A percentile compares a stretch with the other conserved stretches of the same genome.
These are phyloP conservation scores for Ophion obscuratus DNA, from an alignment of 2,888 invertebrate species.

Conservation along the genomic window DNA sequence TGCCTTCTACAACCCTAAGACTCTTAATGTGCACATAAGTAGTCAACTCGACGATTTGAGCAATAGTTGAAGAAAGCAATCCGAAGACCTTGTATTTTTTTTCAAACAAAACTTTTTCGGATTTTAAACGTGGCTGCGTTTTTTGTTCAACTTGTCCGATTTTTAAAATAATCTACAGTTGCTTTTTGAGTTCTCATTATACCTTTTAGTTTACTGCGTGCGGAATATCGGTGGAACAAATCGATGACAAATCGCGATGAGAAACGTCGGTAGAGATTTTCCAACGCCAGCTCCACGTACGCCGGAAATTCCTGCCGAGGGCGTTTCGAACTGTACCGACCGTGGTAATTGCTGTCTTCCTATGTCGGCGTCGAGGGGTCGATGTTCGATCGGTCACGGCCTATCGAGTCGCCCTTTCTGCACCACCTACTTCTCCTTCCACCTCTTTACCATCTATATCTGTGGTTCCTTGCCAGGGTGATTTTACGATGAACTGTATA, in stretches of 20 bases:
- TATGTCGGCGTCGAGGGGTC: conserved; percentile 58
- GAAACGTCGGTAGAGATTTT: conserved; percentile 49
- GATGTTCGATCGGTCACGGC: conserved; percentile 64
- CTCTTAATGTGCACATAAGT: conserved; percentile 48
- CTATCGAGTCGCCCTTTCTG: conserved; percentile 34
- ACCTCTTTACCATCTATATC: background rate
- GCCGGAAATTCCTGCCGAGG: conserved; percentile 23
- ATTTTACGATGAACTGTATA: conserved; percentile 74
- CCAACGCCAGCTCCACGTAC: conserved; percentile 42
- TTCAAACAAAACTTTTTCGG: background rate
- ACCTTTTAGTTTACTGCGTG: conserved; percentile 4
- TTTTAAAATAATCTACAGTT: background rate
- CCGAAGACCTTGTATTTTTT: background rate
- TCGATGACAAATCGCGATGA: conserved; percentile 22
- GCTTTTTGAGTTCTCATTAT: background rate
- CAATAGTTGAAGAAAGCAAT: background rate
- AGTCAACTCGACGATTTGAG: background rate
- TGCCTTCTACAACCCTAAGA: conserved; percentile 42
- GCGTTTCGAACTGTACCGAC: conserved; percentile 59
- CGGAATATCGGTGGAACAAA: conserved; percentile 50
- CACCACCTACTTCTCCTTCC: background rate
- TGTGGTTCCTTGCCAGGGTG: conserved; percentile 40
- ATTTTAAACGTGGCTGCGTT: background rate
- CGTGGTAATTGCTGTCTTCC: conserved; percentile 73
- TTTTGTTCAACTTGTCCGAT: background rate